phyloP scores from a whole-genome alignment of 2,113 vertebrate genomes.

The Aspidoscelis tigris region DNA sequence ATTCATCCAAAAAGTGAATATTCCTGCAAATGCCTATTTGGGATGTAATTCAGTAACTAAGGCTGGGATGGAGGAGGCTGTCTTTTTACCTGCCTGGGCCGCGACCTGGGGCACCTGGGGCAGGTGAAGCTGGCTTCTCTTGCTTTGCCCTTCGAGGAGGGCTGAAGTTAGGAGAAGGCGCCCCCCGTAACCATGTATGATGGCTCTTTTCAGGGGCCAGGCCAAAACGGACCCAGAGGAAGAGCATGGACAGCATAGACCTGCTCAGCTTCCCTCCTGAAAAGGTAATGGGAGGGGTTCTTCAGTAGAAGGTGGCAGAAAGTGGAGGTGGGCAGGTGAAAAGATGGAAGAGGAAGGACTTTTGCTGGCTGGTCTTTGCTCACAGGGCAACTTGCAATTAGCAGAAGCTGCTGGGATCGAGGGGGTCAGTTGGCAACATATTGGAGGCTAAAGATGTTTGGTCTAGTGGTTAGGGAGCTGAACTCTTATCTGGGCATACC shows the following conservation, averaged over 20 bases:
- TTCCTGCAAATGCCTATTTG: no score
- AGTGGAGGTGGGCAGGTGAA: neutral
- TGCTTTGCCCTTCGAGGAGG: no score
- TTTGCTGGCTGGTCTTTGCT: constrained; percentile 15
- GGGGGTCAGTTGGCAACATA: constrained; percentile 55
- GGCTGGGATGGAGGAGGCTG: no score
- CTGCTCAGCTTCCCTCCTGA: constrained; percentile 87
- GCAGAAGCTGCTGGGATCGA: constrained; percentile 41
- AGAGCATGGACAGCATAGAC: constrained; percentile 89
- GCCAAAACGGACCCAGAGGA: constrained; percentile 88
- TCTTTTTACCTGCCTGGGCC: neutral
- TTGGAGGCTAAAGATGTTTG: constrained; percentile 27
- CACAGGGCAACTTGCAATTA: constrained; percentile 46
- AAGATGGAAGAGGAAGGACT: constrained; percentile 13
- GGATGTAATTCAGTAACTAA: no score
- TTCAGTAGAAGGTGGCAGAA: rapidly evolving
- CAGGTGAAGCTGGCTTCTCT: no score
- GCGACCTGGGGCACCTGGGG: no score
- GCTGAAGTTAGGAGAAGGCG: neutral
- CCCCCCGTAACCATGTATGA: neutral
- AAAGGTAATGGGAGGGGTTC: constrained; percentile 78
- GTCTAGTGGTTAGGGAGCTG: no score
- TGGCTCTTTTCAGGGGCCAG: constrained; percentile 84
- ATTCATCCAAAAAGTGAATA: no score
- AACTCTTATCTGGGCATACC: no score